Percentiles rank a stretch among this genome's conserved stretches.
These are phyloP conservation scores for Ophioninae sp. DNA, from an alignment of 2,888 invertebrate species.

Conservation along the genomic window DNA sequence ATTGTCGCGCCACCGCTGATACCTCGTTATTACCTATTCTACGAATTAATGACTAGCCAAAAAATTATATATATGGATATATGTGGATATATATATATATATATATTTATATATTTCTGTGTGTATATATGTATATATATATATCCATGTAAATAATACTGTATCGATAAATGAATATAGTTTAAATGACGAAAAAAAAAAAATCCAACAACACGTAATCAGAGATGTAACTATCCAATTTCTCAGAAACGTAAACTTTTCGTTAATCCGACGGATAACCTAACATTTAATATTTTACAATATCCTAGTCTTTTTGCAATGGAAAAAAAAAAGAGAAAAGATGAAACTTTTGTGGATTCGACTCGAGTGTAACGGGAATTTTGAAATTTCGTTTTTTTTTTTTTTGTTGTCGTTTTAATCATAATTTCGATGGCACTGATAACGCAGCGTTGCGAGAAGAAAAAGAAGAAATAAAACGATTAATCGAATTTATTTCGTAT, in stretches of 20 bases:
- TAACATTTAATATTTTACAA: background rate
- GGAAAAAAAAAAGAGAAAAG: background rate
- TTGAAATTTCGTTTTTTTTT: background rate
- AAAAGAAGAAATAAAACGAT: background rate
- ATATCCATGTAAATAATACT: constrained; percentile 51
- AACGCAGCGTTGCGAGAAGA: background rate
- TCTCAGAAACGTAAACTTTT: background rate
- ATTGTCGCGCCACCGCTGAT: constrained; percentile 63
- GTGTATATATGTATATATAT: constrained; percentile 48
- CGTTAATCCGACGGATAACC: background rate
- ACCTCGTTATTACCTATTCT: constrained; percentile 76
- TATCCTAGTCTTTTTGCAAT: background rate
- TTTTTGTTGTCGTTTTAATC: background rate
- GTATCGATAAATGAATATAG: constrained; percentile 53
- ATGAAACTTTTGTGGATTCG: background rate
- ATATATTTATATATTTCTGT: constrained; percentile 73
- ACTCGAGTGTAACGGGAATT: background rate
- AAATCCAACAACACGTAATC: constrained; percentile 15
- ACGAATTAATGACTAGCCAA: constrained; percentile 75
- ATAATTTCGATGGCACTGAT: background rate
- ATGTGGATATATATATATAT: constrained; percentile 65
- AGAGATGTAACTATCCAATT: constrained; percentile 27
- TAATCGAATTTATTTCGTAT: background rate
- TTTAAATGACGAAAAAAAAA: constrained; percentile 48
- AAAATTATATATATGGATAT: constrained; percentile 63